Base-by-base conservation (phyloP, 2,888 invertebrate species). In the Chymomyza amoena region DNA sequence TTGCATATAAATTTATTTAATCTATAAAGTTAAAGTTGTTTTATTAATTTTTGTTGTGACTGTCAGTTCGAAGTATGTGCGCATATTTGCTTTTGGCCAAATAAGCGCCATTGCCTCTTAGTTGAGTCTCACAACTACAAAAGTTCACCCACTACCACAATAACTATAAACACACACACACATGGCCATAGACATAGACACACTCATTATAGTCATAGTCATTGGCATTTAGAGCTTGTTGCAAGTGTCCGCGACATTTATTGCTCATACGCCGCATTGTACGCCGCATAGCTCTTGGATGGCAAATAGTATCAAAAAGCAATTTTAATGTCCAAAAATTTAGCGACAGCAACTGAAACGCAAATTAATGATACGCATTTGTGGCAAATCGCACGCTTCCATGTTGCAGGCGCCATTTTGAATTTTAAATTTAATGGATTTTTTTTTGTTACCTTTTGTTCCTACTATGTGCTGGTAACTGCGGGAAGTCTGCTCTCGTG, bases 301-400 rank as follows among this genome's bases (percentile, higher is more conserved):
- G 77, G 39, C 70, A 81, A 77, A 79, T 86, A 85, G 79, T 86
- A 57, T 77, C 84, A 77, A 75, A 87, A 84, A 87, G 87, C 71
- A 84, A 86, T 82, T 86, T 84, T 72, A 81, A 71, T 81, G 81
- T 69, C 56, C 72, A 81, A 66, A 75, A 85, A 32, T 6, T 6
- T 84, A 81, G 68, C 61, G 71, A 62, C 66, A 18, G 77, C 77
- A 75, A 79, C 84, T 79, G 74, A 85, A 87, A 79, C 85, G 79
- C 84, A 88, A 88, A 88, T 88, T 88, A 88, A 88, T 87, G 87
- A 87, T 84, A 87, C 85, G 87, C 87, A 88, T 87, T 88, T 87
- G 87, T 82, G 87, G 87, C 81, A 88, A 88, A 88, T 88, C 85
- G 87, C 84, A 83, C 83, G 83, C 79, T 79, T 85, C 77, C 57